Evolutionary conservation across 2,113 vertebrate genomes (phyloP), one percentile per base, ranked within the genome.

Genomic region (Bufo bufo): DNA sequence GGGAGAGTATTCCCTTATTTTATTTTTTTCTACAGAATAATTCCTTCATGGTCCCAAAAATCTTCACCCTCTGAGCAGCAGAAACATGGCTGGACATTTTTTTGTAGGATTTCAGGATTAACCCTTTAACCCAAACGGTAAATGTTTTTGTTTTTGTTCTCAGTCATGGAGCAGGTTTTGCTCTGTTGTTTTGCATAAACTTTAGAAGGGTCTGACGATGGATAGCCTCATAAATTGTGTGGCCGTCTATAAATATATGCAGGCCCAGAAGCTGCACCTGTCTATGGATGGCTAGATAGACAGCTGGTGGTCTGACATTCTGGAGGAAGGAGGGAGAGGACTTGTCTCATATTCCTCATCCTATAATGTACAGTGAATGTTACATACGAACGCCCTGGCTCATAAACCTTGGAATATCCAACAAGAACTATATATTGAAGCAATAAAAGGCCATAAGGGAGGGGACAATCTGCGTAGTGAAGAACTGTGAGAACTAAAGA

Each of bases 261-360:
- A 4, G 6, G n/a, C 19, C 16, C 45, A 17, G 10, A 2, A 45
- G 33, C 59, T 50, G 61, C 81, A 83, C 58, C 81, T 83, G 81
- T 83, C 81, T 16, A 20, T 23, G 3, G 61, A 49, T 16, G 61
- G 45, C 81, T 23, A 20, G 19, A 23, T 6, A 16, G 61, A 83
- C 81, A 83, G 81, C 61, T 83, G 81, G 47, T 5, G 45, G 61
- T 19, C 47, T 6, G 12, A 58, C 80, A 19, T 81, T 20, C 33
- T 12, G 43, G 1, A 19, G 81, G 45, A 23, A 33, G 56, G 47
- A 83, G 61, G 20, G 45, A 23, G 3, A 4, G 12, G n/a, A n/a
- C n/a, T n/a, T n/a, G 63, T 5, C n/a, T 83, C 82, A 69, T 69
- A 17, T 71, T 71, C 78, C 75, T 14, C 79, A 6, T 47, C 45